These are phyloP conservation scores for Scatophagus argus DNA, from an alignment of 2,113 vertebrate species.

Conservation along the genomic window DNA sequence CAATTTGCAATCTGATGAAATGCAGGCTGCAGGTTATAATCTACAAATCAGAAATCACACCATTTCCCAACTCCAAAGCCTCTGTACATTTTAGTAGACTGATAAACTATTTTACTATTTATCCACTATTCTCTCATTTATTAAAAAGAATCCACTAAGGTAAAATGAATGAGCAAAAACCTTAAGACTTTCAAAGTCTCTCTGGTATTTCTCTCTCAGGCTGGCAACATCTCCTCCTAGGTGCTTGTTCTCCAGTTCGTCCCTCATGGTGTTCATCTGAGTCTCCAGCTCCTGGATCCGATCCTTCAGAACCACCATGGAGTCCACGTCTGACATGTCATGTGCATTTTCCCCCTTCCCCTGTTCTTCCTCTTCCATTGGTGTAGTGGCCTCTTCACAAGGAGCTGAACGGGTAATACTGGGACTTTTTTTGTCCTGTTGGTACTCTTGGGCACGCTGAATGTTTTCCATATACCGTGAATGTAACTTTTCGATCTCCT, in stretches of 20 bases:
- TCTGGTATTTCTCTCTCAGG: slow-evolving; percentile 95
- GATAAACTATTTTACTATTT: slow-evolving; percentile 32
- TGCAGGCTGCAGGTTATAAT: background rate
- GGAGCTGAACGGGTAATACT: background rate
- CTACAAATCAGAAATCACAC: slow-evolving; percentile 32
- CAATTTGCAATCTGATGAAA: background rate
- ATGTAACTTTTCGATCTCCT: slow-evolving; percentile 88
- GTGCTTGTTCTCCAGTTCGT: slow-evolving; percentile 92
- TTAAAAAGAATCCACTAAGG: slow-evolving; percentile 32
- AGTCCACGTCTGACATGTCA: slow-evolving; percentile 72
- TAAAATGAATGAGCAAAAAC: slow-evolving; percentile 83
- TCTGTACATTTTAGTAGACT: slow-evolving; percentile 26
- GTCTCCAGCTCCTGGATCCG: slow-evolving; percentile 94
- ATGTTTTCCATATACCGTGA: slow-evolving; percentile 87
- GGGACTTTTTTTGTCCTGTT: slow-evolving; percentile 64
- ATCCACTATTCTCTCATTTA: slow-evolving; percentile 33
- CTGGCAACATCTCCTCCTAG: slow-evolving; percentile 87
- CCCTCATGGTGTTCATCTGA: slow-evolving; percentile 92
- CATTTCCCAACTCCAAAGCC: slow-evolving; percentile 62
- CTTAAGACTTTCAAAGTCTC: slow-evolving; percentile 98
- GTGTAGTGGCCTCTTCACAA: slow-evolving; percentile 8
- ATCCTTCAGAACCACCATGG: slow-evolving; percentile 87
- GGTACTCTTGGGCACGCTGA: slow-evolving; percentile 78
- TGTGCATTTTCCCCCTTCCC: slow-evolving; percentile 34
- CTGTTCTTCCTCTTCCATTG: slow-evolving; percentile 58